Evolutionary conservation across 2,113 vertebrate species (phyloP), one percentile per base, ranked within the genome.

Genomic region (Pedetes capensis): DNA sequence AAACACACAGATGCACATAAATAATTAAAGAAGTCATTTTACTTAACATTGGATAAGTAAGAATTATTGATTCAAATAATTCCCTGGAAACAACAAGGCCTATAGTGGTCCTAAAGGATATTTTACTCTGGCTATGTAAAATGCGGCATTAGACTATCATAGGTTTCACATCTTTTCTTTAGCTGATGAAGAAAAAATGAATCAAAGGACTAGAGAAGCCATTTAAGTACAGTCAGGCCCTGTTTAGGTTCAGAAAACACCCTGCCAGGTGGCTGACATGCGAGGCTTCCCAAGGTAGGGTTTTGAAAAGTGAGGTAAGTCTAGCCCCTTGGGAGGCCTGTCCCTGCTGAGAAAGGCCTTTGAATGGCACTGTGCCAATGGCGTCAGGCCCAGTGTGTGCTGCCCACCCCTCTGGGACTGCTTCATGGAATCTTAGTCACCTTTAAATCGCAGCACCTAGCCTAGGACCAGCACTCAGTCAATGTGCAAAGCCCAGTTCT

Each of bases 1-100:
- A 80, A 12, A 80, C 32, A 69, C 14, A 68, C 16, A 80, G 18
- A 59, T 16, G 87, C 8, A 89, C 13, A 49, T 16, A 86, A 4
- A 76, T 47, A 84, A 78, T 32, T 51, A 81, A 83, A 80, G 18
- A 93, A 82, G 18, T 27, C 18, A 83, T 74, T 78, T 91, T 63
- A 71, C 32, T 66, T 89, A 39, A 47, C 27, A 84, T 61, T 87
- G 66, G 91, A 87, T 71, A 61, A 81, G 9, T 78, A 89, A 44
- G 51, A 80, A 87, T 80, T 87, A 87, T 9, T 82, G 18, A 91
- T 49, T 94, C 57, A 87, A 87, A 72, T 53, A 78, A 94, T 75
- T 75, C n/a, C 49, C 27, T 74, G 34, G 32, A 71, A 76, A 11
- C 32, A 72, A 10, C 11, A 59, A 8, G 18, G 17, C 22, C 66